Percentiles rank a stretch among this genome's conserved stretches.
These are phyloP conservation scores for Petrolisthes manimaculis DNA, from an alignment of 2,888 invertebrate genomes.

Conservation along the genomic window DNA sequence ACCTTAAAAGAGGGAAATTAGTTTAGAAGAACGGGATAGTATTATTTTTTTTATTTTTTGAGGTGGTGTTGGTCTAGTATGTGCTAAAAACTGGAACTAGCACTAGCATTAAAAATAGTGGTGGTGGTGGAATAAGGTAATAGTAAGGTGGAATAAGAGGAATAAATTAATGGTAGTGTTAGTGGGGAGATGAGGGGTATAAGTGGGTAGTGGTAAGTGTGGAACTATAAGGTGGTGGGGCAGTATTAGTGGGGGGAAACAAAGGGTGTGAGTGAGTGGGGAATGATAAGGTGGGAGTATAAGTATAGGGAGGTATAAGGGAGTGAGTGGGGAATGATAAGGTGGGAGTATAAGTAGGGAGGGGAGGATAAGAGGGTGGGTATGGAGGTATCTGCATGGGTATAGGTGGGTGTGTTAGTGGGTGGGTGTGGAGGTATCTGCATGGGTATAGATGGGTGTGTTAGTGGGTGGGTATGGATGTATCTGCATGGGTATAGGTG, in stretches of 20 bases:
- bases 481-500: background rate
- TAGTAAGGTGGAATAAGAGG: no score
- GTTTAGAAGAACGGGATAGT: no score
- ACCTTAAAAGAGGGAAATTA: no score
- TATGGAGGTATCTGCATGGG: background rate
- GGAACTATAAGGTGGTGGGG: background rate
- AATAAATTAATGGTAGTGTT: no score
- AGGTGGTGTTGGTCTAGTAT: no score
- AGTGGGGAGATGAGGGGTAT: background rate
- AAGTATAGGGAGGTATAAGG: background rate
- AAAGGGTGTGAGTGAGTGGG: no score
- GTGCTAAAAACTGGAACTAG: no score
- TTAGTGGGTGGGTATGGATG: background rate
- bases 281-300: no score
- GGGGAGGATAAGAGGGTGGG: background rate
- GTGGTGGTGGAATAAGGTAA: no score
- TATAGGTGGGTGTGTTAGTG: conserved; percentile 14
- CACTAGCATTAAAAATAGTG: no score
- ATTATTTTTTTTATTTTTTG: no score
- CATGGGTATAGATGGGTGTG: background rate
- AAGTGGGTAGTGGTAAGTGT: background rate
- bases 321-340: background rate
- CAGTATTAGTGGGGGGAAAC: background rate
- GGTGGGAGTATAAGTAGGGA: background rate
- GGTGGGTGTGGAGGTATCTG: background rate